Percentiles rank a stretch among this genome's conserved stretches.
Conservation (phyloP, 1,140 invertebrate species). For the Drosophila athabasca region DNA sequence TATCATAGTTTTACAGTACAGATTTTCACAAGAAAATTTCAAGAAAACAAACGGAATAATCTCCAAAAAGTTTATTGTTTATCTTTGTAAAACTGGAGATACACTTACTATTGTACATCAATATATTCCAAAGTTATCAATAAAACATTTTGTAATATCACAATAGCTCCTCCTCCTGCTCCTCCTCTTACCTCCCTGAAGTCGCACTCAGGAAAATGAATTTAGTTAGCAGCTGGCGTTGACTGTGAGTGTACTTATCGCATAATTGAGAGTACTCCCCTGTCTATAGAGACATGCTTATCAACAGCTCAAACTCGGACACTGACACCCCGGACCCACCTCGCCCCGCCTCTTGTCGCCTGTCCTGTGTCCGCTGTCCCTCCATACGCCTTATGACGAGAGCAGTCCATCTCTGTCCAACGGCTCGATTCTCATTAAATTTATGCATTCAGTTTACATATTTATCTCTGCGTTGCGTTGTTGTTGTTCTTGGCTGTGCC, state of each 20-base stretch:
- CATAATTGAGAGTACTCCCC: conserved; percentile 18
- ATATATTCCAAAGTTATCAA: too few relatives aligned
- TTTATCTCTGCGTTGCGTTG: conserved; percentile 7
- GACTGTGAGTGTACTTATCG: neutral
- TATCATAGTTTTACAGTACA: neutral
- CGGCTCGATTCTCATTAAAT: conserved; percentile 51
- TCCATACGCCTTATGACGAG: neutral
- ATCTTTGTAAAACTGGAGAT: too few relatives aligned
- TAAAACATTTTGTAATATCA: too few relatives aligned
- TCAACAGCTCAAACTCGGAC: conserved; percentile 16
- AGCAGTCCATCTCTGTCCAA: conserved; percentile 5
- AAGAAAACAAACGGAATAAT: neutral
- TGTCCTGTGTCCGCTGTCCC: too few relatives aligned
- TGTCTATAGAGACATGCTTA: neutral
- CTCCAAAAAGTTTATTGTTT: too few relatives aligned
- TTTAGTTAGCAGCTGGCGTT: conserved; percentile 22
- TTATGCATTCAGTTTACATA: conserved; percentile 54
- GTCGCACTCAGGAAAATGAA: conserved; percentile 27
- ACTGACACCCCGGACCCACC: neutral
- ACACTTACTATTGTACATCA: too few relatives aligned
- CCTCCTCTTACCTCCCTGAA: neutral
- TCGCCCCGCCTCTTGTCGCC: conserved; percentile 9
- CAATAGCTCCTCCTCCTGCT: too few relatives aligned
- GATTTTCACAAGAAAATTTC: conserved; percentile 6
- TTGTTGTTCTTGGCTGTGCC: conserved; percentile 1